These are phyloP conservation scores for Zaprionus capensis DNA, from an alignment of 1,140 invertebrate species.

Conservation along the genomic window DNA sequence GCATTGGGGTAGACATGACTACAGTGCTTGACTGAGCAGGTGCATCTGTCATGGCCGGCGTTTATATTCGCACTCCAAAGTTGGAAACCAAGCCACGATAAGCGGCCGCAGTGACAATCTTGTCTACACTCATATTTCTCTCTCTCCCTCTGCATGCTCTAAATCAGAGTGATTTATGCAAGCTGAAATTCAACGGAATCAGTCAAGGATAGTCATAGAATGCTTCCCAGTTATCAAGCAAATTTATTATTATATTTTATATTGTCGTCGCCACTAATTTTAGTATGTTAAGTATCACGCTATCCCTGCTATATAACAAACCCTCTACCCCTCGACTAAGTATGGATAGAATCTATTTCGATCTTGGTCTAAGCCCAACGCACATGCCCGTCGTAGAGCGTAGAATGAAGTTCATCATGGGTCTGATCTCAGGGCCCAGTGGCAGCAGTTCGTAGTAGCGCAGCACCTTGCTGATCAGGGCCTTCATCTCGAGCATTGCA, in stretches of 20 bases:
- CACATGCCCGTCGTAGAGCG: constrained; percentile 56
- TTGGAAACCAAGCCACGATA: constrained; percentile 47
- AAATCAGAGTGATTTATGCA: constrained; percentile 1
- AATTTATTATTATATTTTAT: neutral
- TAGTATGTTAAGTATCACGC: constrained; percentile 1
- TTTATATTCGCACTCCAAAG: constrained; percentile 58
- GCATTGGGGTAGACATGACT: constrained; percentile 4
- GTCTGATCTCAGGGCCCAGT: constrained; percentile 45
- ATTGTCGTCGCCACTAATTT: neutral
- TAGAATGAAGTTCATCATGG: constrained; percentile 69
- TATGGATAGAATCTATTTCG: too few relatives aligned
- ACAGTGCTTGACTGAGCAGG: neutral
- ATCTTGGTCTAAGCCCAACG: constrained; percentile 51
- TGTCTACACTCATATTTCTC: too few relatives aligned
- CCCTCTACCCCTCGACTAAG: neutral
- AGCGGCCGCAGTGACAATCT: constrained; percentile 19
- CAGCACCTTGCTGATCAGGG: constrained; percentile 87
- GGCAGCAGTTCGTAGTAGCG: constrained; percentile 86
- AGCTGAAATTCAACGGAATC: constrained; percentile 11
- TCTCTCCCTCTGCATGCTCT: too few relatives aligned
- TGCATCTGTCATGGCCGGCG: constrained; percentile 39
- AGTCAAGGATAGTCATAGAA: neutral
- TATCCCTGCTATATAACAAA: neutral
- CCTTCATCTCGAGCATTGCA: constrained; percentile 91
- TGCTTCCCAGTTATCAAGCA: neutral